phyloP scores from a whole-genome alignment of 1,140 invertebrate genomes.

The Drosophila mauritiana region DNA sequence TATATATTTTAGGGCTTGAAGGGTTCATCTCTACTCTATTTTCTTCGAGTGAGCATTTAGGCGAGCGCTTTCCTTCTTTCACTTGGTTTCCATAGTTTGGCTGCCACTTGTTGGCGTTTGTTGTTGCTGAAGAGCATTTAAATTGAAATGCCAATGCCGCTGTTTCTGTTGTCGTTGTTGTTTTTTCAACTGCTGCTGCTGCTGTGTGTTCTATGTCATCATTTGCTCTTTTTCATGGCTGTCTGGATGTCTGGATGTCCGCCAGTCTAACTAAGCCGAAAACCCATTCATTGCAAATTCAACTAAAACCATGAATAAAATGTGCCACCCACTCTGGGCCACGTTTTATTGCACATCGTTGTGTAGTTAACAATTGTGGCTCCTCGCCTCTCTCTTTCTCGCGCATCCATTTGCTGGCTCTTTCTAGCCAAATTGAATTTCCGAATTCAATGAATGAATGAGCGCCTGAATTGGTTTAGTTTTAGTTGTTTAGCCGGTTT shows the following conservation, averaged over 20 bases:
- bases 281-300: constrained; percentile 80
- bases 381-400: constrained; percentile 17
- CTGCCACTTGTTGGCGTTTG: constrained; percentile 71
- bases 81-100: constrained; percentile 50
- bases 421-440: constrained; percentile 74
- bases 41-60: constrained; percentile 5
- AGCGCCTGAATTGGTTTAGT: constrained; percentile 74
- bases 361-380: constrained; percentile 68
- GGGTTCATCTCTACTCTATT: background rate
- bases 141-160: constrained; percentile 64
- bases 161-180: constrained; percentile 21
- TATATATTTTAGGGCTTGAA: too few relatives aligned
- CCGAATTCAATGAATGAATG: constrained; percentile 81
- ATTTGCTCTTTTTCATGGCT: constrained; percentile 75
- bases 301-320: constrained; percentile 83
- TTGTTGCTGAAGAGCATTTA: constrained; percentile 61
- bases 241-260: constrained; percentile 25
- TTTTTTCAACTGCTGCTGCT: constrained; percentile 16
- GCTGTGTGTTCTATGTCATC: constrained; percentile 64
- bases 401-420: constrained; percentile 37
- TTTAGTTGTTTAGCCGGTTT: constrained; percentile 77
- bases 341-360: constrained; percentile 77
- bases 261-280: constrained; percentile 59
- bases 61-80: background rate
- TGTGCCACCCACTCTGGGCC: constrained; percentile 57